phyloP scores from a whole-genome alignment of 2,113 vertebrate genomes.

The Psettodes erumei region DNA sequence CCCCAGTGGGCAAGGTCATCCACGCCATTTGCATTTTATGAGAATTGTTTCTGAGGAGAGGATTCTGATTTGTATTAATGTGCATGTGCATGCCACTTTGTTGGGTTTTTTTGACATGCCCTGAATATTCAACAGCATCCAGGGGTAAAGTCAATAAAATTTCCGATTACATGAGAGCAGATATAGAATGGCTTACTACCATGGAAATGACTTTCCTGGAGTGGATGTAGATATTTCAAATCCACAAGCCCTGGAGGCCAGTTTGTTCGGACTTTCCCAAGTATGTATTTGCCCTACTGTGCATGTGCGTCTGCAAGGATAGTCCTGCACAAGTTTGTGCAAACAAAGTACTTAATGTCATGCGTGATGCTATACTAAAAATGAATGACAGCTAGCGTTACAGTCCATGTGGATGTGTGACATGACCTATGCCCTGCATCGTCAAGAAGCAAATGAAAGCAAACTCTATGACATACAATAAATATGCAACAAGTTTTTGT shows the following conservation, averaged over 20 bases:
- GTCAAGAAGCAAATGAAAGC: background rate
- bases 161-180: slow-evolving; percentile 62
- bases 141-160: slow-evolving; percentile 72
- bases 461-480: background rate
- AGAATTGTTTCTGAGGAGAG: slow-evolving; percentile 71
- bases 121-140: slow-evolving; percentile 78
- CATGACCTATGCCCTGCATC: no score
- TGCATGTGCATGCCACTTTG: slow-evolving; percentile 55
- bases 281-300: background rate
- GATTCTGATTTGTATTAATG: slow-evolving; percentile 79
- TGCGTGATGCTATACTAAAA: background rate
- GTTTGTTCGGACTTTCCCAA: slow-evolving; percentile 30
- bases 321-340: no score
- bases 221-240: slow-evolving; percentile 35
- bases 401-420: background rate
- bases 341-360: background rate
- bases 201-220: slow-evolving; percentile 39
- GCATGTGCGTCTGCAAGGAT: no score
- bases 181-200: slow-evolving; percentile 39
- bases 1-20: slow-evolving; percentile 77
- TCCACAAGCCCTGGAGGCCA: slow-evolving; percentile 50
- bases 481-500: background rate
- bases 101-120: slow-evolving; percentile 51
- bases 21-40: slow-evolving; percentile 75
- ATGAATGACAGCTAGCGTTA: no score